Evolutionary conservation across 2,113 vertebrate genomes (phyloP).

Genomic region (Micronycteris hirsuta): DNA sequence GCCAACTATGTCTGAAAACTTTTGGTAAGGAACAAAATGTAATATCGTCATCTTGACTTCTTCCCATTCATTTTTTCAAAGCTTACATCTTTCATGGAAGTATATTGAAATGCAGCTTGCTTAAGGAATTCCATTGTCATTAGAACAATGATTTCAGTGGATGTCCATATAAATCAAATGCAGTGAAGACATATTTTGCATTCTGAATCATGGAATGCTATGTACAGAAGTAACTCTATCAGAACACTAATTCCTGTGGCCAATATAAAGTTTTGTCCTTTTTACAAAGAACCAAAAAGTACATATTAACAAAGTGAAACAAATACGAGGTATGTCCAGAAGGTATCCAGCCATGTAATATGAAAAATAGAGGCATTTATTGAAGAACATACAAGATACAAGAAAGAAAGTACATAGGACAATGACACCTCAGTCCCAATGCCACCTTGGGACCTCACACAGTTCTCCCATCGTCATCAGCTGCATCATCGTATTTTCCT

Average conservation of each 20-base stretch:
- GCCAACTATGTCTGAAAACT: not conserved
- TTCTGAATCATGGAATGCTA: not conserved
- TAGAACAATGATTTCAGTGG: not conserved
- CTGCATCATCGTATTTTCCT: too few relatives aligned
- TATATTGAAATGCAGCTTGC: not conserved
- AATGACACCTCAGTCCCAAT: too few relatives aligned
- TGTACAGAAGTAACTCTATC: not conserved
- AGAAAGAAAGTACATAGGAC: too few relatives aligned
- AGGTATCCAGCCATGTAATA: too few relatives aligned
- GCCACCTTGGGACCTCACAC: too few relatives aligned
- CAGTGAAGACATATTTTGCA: not conserved
- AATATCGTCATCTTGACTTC: not conserved
- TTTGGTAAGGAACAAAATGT: conserved; percentile 47
- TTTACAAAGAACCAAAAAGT: not conserved
- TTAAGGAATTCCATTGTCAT: not conserved
- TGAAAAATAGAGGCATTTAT: too few relatives aligned
- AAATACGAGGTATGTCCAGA: not conserved
- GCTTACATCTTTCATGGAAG: not conserved
- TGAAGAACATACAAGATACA: too few relatives aligned
- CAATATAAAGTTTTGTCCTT: not conserved
- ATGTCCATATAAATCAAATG: not conserved
- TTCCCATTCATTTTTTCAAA: not conserved
- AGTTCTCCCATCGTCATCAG: too few relatives aligned
- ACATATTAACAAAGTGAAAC: not conserved
- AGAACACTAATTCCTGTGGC: not conserved